Evolutionary conservation across 1,140 invertebrate species (phyloP).

Genomic region (Aethina tumida): DNA sequence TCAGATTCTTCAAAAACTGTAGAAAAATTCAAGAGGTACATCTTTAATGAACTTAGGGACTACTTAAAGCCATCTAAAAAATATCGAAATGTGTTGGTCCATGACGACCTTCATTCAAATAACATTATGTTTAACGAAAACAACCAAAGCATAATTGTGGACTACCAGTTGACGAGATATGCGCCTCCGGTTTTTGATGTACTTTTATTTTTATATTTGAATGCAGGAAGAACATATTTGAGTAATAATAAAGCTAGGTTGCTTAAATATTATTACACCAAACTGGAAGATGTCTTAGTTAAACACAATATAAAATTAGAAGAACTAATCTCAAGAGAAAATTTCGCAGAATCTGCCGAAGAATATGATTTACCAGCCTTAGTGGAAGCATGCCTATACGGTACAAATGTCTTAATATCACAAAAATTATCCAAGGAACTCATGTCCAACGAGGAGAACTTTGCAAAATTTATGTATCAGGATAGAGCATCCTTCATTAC

Average conservation of each 20-base stretch:
- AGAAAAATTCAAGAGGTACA: too few species aligned
- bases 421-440: too few species aligned
- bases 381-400: constrained; percentile 5
- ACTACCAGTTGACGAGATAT: constrained; percentile 12
- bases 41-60: too few species aligned
- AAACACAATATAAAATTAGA: neutral
- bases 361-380: constrained; percentile 4
- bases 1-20: too few species aligned
- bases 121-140: constrained; percentile 12
- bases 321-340: constrained; percentile 5
- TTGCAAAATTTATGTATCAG: too few species aligned
- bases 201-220: constrained; percentile 5
- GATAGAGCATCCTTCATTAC: too few species aligned
- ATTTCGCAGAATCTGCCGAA: constrained; percentile 3
- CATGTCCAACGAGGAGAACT: too few species aligned
- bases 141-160: constrained; percentile 8
- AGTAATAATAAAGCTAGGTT: neutral
- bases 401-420: constrained; percentile 7
- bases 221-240: neutral
- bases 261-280: constrained; percentile 2
- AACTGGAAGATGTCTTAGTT: neutral
- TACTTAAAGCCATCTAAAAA: too few species aligned
- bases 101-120: constrained; percentile 8
- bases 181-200: constrained; percentile 8
- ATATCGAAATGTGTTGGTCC: too few species aligned